phyloP scores from a whole-genome alignment of 2,888 invertebrate genomes.

The Loripinus fragilis region DNA sequence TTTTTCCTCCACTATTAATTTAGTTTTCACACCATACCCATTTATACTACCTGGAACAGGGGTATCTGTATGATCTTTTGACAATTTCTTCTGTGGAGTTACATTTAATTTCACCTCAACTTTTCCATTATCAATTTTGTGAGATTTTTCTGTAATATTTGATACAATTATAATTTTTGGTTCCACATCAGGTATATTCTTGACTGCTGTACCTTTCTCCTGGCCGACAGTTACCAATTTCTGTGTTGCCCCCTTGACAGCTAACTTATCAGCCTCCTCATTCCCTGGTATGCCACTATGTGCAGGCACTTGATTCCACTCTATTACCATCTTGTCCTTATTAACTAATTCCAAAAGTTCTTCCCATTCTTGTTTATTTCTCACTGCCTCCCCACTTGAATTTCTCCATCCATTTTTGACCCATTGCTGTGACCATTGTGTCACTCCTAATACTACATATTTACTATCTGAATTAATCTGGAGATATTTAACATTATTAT shows the following conservation, averaged over 20 bases:
- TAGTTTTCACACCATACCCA: too few relatives aligned
- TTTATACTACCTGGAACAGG: too few relatives aligned
- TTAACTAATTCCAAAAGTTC: not conserved
- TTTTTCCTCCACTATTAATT: too few relatives aligned
- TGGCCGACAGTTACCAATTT: not conserved
- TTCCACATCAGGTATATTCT: too few relatives aligned
- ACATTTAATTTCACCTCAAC: too few relatives aligned
- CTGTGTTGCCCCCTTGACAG: not conserved
- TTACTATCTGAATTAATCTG: not conserved
- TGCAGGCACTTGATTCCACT: not conserved
- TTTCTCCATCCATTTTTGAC: not conserved
- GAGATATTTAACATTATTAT: not conserved
- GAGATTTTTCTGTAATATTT: too few relatives aligned
- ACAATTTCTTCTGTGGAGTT: too few relatives aligned
- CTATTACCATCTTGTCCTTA: not conserved
- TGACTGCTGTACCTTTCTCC: too few relatives aligned
- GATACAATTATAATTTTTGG: too few relatives aligned
- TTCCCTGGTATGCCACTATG: not conserved
- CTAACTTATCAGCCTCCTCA: slow-evolving; percentile 6
- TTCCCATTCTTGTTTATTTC: not conserved
- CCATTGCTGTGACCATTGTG: not conserved
- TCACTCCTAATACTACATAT: not conserved
- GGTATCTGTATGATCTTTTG: too few relatives aligned
- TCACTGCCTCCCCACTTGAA: not conserved
- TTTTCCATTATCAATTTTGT: too few relatives aligned